phyloP scores from a whole-genome alignment of 2,888 invertebrate species.

The Drosophila tripunctata region DNA sequence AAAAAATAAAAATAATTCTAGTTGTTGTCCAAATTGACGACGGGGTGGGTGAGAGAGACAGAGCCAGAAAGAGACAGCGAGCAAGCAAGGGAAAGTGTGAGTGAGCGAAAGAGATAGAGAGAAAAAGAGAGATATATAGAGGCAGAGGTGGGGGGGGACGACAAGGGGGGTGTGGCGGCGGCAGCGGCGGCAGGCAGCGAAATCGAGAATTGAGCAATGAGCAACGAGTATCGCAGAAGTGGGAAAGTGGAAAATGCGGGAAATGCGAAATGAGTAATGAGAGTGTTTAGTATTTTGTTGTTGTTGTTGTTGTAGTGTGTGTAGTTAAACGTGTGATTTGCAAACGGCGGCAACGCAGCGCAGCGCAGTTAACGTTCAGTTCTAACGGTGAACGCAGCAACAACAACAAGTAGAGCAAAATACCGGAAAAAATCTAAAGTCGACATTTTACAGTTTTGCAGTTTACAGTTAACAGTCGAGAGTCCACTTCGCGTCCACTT shows the following conservation, averaged over 20 bases:
- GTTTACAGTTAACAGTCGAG: background rate
- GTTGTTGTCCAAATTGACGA: conserved; percentile 31
- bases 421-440: background rate
- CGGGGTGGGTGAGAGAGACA: conserved; percentile 32
- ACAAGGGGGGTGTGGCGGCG: background rate
- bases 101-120: conserved; percentile 14
- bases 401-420: background rate
- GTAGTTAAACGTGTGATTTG: conserved; percentile 71
- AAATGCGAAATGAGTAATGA: conserved; percentile 64
- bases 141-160: background rate
- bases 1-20: conserved; percentile 55
- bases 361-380: no score
- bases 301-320: no score
- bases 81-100: no score
- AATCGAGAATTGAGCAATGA: background rate
- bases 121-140: background rate
- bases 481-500: background rate
- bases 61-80: background rate
- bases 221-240: no score
- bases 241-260: no score
- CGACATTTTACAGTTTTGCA: background rate
- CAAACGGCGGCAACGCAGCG: conserved; percentile 36
- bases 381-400: background rate
- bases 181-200: background rate
- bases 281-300: conserved; percentile 58